Percentiles rank a stretch among this genome's conserved stretches.
Evolutionary conservation across 2,888 invertebrate species (phyloP).

Genomic region (Acrobasis suavella): DNA sequence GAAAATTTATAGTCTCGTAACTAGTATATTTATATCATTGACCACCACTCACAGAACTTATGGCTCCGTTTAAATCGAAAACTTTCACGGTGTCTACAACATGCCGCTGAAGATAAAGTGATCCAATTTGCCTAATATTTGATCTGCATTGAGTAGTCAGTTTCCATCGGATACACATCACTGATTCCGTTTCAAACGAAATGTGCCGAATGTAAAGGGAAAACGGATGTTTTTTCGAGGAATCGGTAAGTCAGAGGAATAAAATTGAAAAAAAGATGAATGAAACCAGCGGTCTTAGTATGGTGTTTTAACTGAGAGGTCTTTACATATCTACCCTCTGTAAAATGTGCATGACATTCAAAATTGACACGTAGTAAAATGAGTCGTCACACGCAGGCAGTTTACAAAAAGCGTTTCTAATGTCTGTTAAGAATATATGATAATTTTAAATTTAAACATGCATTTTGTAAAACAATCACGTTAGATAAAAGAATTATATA

Average conservation of each 20-base stretch:
- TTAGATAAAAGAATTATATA: no score
- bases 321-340: no score
- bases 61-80: background rate
- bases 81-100: slow-evolving; percentile 15
- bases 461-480: no score
- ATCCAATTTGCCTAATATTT: slow-evolving; percentile 60
- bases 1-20: background rate
- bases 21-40: background rate
- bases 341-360: no score
- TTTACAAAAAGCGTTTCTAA: no score
- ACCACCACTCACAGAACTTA: background rate
- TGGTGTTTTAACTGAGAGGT: no score
- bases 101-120: slow-evolving; percentile 38
- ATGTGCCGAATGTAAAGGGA: slow-evolving; percentile 37
- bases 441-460: no score
- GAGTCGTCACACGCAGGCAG: no score
- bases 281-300: background rate
- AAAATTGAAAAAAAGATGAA: background rate
- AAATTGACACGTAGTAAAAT: no score
- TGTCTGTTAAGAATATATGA: no score
- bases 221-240: slow-evolving; percentile 42
- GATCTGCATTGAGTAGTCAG: slow-evolving; percentile 56
- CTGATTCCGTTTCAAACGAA: slow-evolving; percentile 55
- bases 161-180: slow-evolving; percentile 56
- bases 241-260: slow-evolving; percentile 18